phyloP scores from a whole-genome alignment of 2,888 invertebrate species.

The Drosophila stalkeri region DNA sequence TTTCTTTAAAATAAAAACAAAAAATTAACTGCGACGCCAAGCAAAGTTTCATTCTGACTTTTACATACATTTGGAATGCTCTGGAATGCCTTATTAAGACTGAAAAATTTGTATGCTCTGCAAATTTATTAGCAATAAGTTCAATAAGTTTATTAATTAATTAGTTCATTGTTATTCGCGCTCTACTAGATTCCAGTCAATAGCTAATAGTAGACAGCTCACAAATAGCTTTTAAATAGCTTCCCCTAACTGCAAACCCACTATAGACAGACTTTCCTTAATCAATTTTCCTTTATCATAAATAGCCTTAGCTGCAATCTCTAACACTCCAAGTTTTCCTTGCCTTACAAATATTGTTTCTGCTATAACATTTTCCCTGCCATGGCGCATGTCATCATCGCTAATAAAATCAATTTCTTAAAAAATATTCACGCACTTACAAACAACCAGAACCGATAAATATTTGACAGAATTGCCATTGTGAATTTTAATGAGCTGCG shows the following conservation, averaged over 20 bases:
- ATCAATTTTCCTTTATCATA: no score
- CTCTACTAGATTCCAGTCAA: neutral
- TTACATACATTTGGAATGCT: no score
- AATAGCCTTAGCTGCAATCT: neutral
- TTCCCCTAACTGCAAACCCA: no score
- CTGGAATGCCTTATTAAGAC: no score
- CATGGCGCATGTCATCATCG: neutral
- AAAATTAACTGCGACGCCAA: no score
- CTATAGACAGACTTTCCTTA: no score
- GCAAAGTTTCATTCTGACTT: no score
- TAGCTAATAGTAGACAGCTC: neutral
- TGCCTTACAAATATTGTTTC: neutral
- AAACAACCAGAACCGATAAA: constrained; percentile 39
- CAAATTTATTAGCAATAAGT: no score
- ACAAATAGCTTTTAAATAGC: neutral
- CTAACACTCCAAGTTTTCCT: neutral
- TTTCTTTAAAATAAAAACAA: no score
- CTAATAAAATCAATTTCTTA: constrained; percentile 9
- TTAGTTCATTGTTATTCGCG: no score
- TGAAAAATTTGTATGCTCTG: no score
- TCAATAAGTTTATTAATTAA: no score
- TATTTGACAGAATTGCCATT: constrained; percentile 47
- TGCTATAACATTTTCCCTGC: neutral
- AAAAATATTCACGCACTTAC: constrained; percentile 54
- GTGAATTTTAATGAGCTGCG: constrained; percentile 56